These are phyloP conservation scores for Epinephelus coioides DNA, from an alignment of 2,797 vertebrate genomes.

Conservation along the genomic window DNA sequence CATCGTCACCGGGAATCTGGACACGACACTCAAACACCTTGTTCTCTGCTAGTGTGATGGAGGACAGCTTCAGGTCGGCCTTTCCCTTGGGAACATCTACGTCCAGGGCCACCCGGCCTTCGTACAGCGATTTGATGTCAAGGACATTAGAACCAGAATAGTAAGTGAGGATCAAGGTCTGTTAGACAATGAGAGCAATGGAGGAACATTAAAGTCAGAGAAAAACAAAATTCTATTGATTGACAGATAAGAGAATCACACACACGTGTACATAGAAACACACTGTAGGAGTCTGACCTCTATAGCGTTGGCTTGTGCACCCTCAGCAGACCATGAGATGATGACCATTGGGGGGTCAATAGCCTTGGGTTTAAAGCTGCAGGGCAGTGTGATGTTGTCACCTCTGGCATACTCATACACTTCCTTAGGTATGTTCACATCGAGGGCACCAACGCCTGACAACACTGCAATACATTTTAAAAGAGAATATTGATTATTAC, in stretches of 20 bases:
- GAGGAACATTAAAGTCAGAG: conserved; percentile 5
- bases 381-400: conserved; percentile 74
- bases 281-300: conserved; percentile 53
- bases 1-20: neutral
- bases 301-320: accelerated
- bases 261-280: neutral
- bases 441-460: conserved; percentile 34
- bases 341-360: accelerated
- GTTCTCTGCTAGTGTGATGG: conserved; percentile 66
- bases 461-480: conserved; percentile 44
- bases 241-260: neutral
- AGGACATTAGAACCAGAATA: accelerated
- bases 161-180: conserved; percentile 39
- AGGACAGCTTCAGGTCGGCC: conserved; percentile 65
- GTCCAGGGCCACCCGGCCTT: conserved; percentile 18
- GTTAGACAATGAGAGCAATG: conserved; percentile 21
- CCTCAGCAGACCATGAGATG: conserved; percentile 62
- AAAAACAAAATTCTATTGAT: neutral
- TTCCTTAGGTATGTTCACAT: conserved; percentile 7
- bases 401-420: conserved; percentile 72
- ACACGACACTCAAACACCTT: conserved; percentile 68
- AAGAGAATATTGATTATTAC: neutral
- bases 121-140: neutral
- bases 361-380: conserved; percentile 3
- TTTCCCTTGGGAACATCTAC: neutral